Evolutionary conservation across 1,140 invertebrate species (phyloP).

Genomic region (Pseudoatta argentina): DNA sequence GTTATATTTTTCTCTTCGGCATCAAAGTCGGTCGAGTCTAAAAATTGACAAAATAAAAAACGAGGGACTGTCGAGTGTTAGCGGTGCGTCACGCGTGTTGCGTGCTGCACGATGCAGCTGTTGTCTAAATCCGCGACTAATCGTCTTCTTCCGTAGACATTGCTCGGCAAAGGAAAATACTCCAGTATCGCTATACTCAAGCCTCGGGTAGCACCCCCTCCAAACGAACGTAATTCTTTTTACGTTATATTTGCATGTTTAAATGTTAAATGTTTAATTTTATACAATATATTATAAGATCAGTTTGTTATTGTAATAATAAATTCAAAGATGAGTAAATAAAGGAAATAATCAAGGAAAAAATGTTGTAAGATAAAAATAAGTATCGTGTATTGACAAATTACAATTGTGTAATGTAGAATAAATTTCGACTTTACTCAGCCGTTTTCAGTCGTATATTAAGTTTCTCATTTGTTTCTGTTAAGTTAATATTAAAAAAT

Average conservation of each 20-base stretch:
- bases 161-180: conserved; percentile 31
- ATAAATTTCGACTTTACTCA: no score
- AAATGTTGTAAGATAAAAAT: no score
- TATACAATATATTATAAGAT: no score
- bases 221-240: background rate
- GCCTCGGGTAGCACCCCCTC: background rate
- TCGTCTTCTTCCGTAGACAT: conserved; percentile 42
- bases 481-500: conserved; percentile 9
- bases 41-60: conserved; percentile 44
- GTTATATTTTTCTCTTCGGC: background rate
- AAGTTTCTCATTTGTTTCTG: background rate
- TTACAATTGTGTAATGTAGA: no score
- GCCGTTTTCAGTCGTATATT: background rate
- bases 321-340: no score
- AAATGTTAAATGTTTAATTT: background rate
- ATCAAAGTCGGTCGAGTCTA: conserved; percentile 21
- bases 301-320: no score
- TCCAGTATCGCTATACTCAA: background rate
- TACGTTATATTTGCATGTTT: background rate
- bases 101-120: conserved; percentile 52
- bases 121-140: conserved; percentile 60
- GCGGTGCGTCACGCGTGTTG: conserved; percentile 29
- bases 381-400: no score
- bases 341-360: background rate
- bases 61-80: conserved; percentile 21